Evolutionary conservation across 2,113 vertebrate genomes (phyloP).

Genomic region (Ceratotherium simum): DNA sequence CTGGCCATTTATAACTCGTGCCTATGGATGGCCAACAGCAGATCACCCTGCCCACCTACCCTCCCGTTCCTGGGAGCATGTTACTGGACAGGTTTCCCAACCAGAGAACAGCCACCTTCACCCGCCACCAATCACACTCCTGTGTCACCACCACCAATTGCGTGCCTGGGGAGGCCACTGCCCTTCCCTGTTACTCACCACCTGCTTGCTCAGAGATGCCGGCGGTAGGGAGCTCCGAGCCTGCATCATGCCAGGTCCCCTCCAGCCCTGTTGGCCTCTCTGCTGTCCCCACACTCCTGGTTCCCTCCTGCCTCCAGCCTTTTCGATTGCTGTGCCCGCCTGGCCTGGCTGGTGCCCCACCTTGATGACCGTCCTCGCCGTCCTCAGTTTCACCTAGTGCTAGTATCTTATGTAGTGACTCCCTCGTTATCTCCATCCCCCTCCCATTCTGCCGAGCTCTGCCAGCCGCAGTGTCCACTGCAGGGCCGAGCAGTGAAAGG

Average conservation of each 20-base stretch:
- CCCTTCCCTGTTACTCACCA: neutral
- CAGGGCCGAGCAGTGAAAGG: neutral
- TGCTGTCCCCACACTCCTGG: fast-evolving
- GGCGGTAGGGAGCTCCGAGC: fast-evolving
- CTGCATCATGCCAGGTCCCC: fast-evolving
- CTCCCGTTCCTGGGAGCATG: neutral
- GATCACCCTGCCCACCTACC: neutral
- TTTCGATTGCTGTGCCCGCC: no score
- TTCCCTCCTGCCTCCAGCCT: neutral
- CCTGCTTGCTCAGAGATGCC: fast-evolving
- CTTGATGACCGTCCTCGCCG: neutral
- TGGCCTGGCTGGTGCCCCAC: neutral
- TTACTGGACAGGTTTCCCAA: neutral
- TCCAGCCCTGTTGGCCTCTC: neutral
- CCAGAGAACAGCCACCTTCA: neutral
- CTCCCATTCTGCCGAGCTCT: no score
- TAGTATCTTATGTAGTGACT: fast-evolving
- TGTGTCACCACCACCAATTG: neutral
- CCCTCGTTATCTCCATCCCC: neutral
- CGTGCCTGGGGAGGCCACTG: neutral
- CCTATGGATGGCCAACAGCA: neutral
- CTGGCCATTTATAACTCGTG: slow-evolving; percentile 28
- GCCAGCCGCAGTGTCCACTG: no score
- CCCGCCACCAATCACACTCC: neutral
- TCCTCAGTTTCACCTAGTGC: fast-evolving